Percentiles rank a stretch among this genome's conserved stretches.
phyloP scores from a whole-genome alignment of 2,113 vertebrate genomes.

The Chinchilla lanigera region DNA sequence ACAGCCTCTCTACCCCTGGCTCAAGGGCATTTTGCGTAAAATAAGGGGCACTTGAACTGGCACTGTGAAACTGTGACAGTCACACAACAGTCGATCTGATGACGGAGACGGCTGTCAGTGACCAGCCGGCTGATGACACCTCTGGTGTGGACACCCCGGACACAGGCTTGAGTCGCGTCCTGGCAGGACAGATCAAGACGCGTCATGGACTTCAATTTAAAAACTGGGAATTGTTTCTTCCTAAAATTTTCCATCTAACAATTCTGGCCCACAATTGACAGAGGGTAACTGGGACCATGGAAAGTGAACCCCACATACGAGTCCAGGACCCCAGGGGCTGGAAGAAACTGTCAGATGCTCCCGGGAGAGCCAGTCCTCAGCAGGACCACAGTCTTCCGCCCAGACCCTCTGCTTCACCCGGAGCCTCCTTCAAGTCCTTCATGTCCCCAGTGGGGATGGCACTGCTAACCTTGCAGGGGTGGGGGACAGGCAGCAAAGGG shows the following conservation, averaged over 20 bases:
- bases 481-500: neutral
- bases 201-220: neutral
- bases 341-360: fast-evolving
- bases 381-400: fast-evolving
- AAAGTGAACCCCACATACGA: neutral
- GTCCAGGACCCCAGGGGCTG: neutral
- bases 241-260: neutral
- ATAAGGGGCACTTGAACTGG: neutral
- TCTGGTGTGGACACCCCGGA: neutral
- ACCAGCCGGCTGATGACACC: too few relatives aligned
- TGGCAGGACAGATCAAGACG: neutral
- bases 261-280: neutral
- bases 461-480: neutral
- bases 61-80: neutral
- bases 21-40: neutral
- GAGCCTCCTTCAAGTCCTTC: fast-evolving
- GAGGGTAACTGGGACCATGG: too few relatives aligned
- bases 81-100: fast-evolving
- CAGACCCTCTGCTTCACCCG: fast-evolving
- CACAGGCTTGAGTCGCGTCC: fast-evolving
- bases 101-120: neutral
- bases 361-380: fast-evolving
- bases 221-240: neutral
- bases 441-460: fast-evolving
- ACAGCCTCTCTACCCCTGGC: neutral